phyloP scores from a whole-genome alignment of 2,113 vertebrate species.

The Ochotona princeps region DNA sequence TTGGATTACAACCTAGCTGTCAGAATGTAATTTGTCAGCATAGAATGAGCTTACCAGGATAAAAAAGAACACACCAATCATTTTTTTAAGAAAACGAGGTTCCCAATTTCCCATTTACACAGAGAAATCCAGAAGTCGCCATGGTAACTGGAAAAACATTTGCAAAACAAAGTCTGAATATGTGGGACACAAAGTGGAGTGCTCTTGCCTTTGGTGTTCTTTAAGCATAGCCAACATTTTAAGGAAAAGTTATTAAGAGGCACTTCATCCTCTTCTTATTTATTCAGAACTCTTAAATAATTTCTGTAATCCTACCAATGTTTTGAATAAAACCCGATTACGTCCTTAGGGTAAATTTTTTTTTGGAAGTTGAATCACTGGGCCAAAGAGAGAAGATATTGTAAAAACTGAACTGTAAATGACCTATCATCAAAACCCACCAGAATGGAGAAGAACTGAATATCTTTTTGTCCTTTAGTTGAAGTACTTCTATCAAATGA shows the following conservation, averaged over 20 bases:
- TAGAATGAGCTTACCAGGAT: slow-evolving; percentile 58
- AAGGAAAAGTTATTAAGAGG: slow-evolving; percentile 74
- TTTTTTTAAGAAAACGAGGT: slow-evolving; percentile 49
- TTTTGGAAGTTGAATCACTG: neutral
- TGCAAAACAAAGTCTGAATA: slow-evolving; percentile 79
- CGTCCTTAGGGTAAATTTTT: slow-evolving; percentile 42
- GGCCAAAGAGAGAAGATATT: slow-evolving; percentile 44
- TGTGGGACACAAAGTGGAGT: slow-evolving; percentile 54
- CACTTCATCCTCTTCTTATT: slow-evolving; percentile 56
- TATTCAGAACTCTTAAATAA: slow-evolving; percentile 68
- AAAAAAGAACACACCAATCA: slow-evolving; percentile 74
- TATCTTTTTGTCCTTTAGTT: neutral
- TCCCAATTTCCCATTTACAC: slow-evolving; percentile 75
- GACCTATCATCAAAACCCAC: neutral
- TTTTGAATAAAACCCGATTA: slow-evolving; percentile 68
- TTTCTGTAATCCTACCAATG: slow-evolving; percentile 54
- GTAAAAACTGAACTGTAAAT: slow-evolving; percentile 26
- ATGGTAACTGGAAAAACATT: slow-evolving; percentile 80
- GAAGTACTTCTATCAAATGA: neutral
- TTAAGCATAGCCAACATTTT: slow-evolving; percentile 51
- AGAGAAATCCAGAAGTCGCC: slow-evolving; percentile 69
- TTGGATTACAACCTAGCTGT: slow-evolving; percentile 67
- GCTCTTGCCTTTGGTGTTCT: slow-evolving; percentile 55
- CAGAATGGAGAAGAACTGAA: slow-evolving; percentile 17
- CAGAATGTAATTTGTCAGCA: slow-evolving; percentile 77